These are phyloP conservation scores for Actinopyga echinites DNA, from an alignment of 53 echinoderm and acorn worm genomes.

Conservation along the genomic window DNA sequence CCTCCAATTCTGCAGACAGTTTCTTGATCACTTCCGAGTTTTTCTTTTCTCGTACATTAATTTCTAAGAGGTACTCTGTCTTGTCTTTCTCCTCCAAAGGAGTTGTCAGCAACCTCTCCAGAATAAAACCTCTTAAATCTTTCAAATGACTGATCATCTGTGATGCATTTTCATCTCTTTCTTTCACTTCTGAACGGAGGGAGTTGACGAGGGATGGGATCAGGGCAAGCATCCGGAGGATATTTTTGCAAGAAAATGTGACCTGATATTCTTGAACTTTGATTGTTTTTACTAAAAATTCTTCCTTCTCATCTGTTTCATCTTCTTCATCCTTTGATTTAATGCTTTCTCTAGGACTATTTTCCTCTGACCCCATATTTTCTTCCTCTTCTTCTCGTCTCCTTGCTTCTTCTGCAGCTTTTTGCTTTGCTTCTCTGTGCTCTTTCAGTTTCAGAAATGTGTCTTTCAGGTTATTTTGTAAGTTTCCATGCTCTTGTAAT, in stretches of 20 bases:
- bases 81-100: constrained; percentile 96
- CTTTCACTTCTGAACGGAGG: constrained; percentile 64
- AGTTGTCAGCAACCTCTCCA: constrained; percentile 88
- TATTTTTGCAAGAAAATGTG: constrained; percentile 74
- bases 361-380: constrained; percentile 6
- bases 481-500: constrained; percentile 73
- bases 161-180: constrained; percentile 69
- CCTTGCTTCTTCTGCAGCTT: background rate
- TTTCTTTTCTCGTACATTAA: constrained; percentile 89
- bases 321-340: constrained; percentile 33
- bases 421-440: constrained; percentile 26
- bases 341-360: constrained; percentile 49
- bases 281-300: constrained; percentile 58
- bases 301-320: constrained; percentile 65
- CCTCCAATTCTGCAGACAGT: constrained; percentile 77
- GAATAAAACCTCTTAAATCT: constrained; percentile 83
- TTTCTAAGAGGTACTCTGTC: constrained; percentile 84
- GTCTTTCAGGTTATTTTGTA: constrained; percentile 67
- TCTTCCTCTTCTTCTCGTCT: constrained; percentile 30
- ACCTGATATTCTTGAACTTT: constrained; percentile 66
- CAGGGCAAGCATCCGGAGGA: constrained; percentile 73
- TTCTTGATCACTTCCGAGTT: constrained; percentile 94
- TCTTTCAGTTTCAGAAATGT: constrained; percentile 58
- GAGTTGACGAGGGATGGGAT: constrained; percentile 85
- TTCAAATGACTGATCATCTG: constrained; percentile 72